Evolutionary conservation across 2,797 vertebrate species (phyloP), one percentile per base, ranked within the genome.

Genomic region (Synanceia verrucosa): DNA sequence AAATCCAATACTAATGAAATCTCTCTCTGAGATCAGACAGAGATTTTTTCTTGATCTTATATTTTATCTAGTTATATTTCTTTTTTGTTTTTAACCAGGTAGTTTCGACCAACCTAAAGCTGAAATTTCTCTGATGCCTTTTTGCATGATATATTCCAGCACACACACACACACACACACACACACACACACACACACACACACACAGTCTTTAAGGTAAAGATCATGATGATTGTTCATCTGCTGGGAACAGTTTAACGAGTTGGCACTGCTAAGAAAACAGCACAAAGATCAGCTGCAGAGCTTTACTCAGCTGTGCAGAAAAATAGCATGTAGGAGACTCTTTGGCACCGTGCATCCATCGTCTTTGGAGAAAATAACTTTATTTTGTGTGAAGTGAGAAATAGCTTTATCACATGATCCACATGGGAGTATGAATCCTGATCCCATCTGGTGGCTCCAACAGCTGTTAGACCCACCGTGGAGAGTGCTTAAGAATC

Each of bases 391-490:
- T 46, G 71, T 74, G 28, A 70, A 86, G 33, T 37, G 62, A 73
- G 64, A 84, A 82, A 70, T 58, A 36, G 52, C 21, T 47, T 65
- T 41, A 64, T 80, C 33, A 71, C 52, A 73, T 51, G 70, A 63
- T 79, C 50, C 59, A 61, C 76, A 65, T 64, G 64, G 53, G 73
- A 81, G 63, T 57, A 50, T 51, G 70, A 73, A 61, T 78, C 72
- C 39, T 63, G 65, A 75, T 74, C 79, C 73, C 88, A 86, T 81
- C 81, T 89, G 84, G 84, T 83, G 82, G 68, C 77, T 89, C 57
- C 44, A 82, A 76, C 91, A 94, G 92, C 92, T 92, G 91, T 84
- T 43, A 76, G 79, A 85, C 86, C 87, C 64, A 72, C 89, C 52
- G 81, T 69, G 76, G 76, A 74, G 78, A 50, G 12, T 18, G 59